Evolutionary conservation across 2,888 invertebrate species (phyloP).

Genomic region (Parasteatoda lunata): DNA sequence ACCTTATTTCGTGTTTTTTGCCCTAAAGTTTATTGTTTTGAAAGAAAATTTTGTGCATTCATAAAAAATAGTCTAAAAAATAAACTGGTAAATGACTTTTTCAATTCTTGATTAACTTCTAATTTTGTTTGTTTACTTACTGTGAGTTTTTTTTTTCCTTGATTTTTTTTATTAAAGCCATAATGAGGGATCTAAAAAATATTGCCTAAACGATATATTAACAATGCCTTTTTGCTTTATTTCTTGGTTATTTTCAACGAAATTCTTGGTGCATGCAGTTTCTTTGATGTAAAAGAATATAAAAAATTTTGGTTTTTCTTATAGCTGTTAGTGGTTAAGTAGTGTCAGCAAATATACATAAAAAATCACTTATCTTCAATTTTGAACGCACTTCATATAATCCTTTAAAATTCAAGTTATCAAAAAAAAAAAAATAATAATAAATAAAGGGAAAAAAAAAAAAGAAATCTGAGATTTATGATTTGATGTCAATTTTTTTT

Average conservation of each 20-base stretch:
- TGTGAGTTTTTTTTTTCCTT: not conserved
- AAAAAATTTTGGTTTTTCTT: conserved; percentile 1
- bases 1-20: conserved; percentile 20
- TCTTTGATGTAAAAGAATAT: no score
- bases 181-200: not conserved
- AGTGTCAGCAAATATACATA: no score
- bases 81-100: conserved; percentile 9
- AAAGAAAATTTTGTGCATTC: conserved; percentile 15
- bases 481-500: no score
- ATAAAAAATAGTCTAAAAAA: conserved; percentile 3
- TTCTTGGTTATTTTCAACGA: no score
- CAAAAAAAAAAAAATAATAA: no score
- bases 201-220: no score
- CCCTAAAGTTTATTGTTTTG: conserved; percentile 11
- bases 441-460: no score
- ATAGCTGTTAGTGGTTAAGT: not conserved
- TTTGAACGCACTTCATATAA: no score
- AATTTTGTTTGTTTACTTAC: conserved; percentile 9
- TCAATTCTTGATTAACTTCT: conserved; percentile 19
- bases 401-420: no score
- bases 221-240: not conserved
- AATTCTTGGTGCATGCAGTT: not conserved
- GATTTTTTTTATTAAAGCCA: conserved; percentile 14
- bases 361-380: no score
- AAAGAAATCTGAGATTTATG: no score